These are phyloP conservation scores for Sylvietta virens DNA, from an alignment of 2,113 vertebrate genomes.

Conservation along the genomic window DNA sequence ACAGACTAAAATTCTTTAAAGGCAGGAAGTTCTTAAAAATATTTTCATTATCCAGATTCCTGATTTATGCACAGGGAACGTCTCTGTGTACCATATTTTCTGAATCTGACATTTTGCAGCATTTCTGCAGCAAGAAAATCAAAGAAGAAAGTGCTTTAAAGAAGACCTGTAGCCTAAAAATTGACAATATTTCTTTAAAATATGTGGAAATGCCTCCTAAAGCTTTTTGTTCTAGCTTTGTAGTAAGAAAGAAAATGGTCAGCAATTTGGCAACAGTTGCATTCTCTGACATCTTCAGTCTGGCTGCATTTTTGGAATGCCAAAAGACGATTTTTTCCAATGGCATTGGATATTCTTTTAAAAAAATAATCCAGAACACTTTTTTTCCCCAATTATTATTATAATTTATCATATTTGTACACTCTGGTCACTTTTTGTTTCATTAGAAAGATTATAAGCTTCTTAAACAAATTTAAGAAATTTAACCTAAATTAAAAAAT, in stretches of 20 bases:
- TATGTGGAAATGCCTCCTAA: background rate
- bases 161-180: background rate
- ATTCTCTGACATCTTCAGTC: background rate
- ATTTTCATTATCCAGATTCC: background rate
- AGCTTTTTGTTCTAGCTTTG: background rate
- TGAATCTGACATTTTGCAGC: background rate
- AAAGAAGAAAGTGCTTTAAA: background rate
- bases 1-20: background rate
- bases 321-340: background rate
- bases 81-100: background rate
- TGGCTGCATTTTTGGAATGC: background rate
- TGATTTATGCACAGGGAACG: background rate
- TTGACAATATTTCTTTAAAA: background rate
- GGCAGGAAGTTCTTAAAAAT: background rate
- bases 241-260: background rate
- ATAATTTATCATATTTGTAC: background rate
- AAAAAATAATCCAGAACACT: background rate
- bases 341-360: background rate
- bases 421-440: conserved; percentile 10
- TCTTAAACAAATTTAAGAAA: background rate
- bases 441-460: background rate
- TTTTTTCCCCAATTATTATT: background rate
- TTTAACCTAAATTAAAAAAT: background rate
- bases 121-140: background rate
- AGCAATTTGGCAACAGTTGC: background rate